Evolutionary conservation across 2,888 invertebrate species (phyloP).

Genomic region (Drosophila fungiperda): DNA sequence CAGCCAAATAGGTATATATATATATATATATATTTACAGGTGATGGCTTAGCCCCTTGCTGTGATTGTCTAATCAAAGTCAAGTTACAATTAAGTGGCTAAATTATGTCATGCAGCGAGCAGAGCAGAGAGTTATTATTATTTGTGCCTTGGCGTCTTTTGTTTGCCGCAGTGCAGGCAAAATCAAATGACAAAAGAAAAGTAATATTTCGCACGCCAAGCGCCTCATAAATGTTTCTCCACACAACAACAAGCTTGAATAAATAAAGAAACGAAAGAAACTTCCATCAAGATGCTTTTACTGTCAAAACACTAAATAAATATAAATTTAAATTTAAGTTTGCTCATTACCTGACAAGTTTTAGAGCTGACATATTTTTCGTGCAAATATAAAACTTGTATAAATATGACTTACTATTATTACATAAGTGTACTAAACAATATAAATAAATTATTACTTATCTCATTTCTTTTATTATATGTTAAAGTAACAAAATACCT

Average conservation of each 20-base stretch:
- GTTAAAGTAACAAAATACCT: neutral
- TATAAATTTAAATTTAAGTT: neutral
- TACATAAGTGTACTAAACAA: neutral
- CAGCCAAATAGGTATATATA: conserved; percentile 23
- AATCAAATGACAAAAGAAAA: conserved; percentile 40
- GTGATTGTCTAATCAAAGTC: conserved; percentile 69
- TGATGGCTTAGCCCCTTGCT: conserved; percentile 30
- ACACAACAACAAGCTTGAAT: conserved; percentile 19
- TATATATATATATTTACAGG: conserved; percentile 7
- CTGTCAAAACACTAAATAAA: neutral
- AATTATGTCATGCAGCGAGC: conserved; percentile 71
- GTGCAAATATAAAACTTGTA: neutral
- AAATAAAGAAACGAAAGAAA: conserved; percentile 25
- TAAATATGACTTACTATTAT: too few species aligned
- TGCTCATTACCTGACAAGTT: neutral
- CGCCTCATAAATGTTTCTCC: conserved; percentile 55
- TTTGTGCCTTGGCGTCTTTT: conserved; percentile 43
- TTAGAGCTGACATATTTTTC: neutral
- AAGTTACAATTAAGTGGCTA: conserved; percentile 57
- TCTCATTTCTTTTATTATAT: neutral
- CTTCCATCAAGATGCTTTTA: neutral
- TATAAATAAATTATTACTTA: neutral
- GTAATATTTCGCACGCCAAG: conserved; percentile 40
- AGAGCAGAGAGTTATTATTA: conserved; percentile 24
- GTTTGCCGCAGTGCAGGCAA: conserved; percentile 61